Base-by-base conservation (phyloP, 1,140 invertebrate genomes). In the Brachionus rubens region DNA sequence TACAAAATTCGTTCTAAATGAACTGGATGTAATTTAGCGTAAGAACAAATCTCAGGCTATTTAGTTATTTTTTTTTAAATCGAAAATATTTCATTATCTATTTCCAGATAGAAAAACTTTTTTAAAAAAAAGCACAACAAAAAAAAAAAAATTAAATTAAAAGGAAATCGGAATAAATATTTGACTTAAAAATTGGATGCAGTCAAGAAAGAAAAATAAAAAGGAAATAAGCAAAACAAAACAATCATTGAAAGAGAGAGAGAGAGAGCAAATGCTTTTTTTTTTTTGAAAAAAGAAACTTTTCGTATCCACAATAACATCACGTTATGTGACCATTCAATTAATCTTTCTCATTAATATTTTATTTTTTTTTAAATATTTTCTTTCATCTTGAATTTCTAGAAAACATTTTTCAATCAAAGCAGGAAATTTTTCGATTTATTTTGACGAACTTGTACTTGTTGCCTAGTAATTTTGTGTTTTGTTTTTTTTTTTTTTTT, bases 321-420 rank as follows among this genome's bases (percentile, higher is more conserved):
- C 28, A 59, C 54, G 54, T 59, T 59, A 59, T 59, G 54, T 59
- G 54, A 59, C 54, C 54, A 59, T n/a, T 59, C 54, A 36, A 59
- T 59, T 59, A 59, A 59, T 59, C 33, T 36, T 36, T 59, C 54
- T 59, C 54, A 59, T 59, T 59, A 59, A 59, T 59, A 16, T 59
- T 59, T 59, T 33, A 36, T 36, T 59, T 59, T 33, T 36, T 19
- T 59, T 36, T 59, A n/a, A n/a, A n/a, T 59, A 19, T 26, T 59
- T 14, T 36, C 10, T 19, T 33, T n/a, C 14, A 16, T 33, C 30
- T 36, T 36, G 3, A 59, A 33, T 59, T 59, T 59, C 54, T 59
- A 33, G 54, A 59, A 59, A 59, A 59, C 54, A 59, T 59, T 59
- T 59, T 59, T 59, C 14, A 59, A 54, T 28, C 52, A 26, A 54